Conservation (phyloP, 2,888 invertebrate species). For the Mimas tiliae region DNA sequence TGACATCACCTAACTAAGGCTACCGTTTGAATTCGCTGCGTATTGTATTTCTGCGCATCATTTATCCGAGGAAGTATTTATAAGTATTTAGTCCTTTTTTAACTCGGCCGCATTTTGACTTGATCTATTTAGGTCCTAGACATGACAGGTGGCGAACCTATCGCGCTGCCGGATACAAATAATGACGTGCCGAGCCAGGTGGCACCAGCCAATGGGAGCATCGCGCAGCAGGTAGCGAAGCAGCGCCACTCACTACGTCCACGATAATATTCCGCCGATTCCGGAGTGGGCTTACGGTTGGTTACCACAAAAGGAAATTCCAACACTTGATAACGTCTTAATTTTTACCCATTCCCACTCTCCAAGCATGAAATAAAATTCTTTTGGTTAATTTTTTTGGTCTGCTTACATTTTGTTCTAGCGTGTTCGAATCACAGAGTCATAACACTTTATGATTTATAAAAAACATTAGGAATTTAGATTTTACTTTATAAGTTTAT, state of each 20-base stretch:
- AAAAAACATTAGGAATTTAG: conserved; percentile 13
- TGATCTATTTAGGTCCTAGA: conserved; percentile 24
- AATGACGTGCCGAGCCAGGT: conserved; percentile 20
- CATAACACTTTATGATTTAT: conserved; percentile 9
- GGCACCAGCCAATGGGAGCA: conserved; percentile 17
- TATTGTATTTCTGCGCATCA: conserved; percentile 21
- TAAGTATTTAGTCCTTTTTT: conserved; percentile 15
- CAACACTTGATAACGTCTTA: neutral
- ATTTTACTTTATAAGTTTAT: neutral
- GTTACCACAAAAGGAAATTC: neutral
- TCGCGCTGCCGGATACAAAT: conserved; percentile 20
- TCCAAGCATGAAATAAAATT: neutral
- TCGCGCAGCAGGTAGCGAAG: conserved; percentile 15
- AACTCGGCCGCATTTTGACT: conserved; percentile 17
- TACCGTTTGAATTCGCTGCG: neutral
- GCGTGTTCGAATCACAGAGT: neutral
- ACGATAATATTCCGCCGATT: neutral
- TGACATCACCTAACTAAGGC: conserved; percentile 18
- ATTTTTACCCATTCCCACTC: conserved; percentile 1
- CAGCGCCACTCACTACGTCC: neutral
- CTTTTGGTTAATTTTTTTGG: conserved; percentile 1
- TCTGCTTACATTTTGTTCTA: conserved; percentile 11
- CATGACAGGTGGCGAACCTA: conserved; percentile 19
- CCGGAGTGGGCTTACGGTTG: neutral
- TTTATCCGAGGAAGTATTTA: conserved; percentile 11